These are phyloP conservation scores for Spinibarbus caldwelli DNA, from an alignment of 2,797 vertebrate genomes.

Conservation along the genomic window DNA sequence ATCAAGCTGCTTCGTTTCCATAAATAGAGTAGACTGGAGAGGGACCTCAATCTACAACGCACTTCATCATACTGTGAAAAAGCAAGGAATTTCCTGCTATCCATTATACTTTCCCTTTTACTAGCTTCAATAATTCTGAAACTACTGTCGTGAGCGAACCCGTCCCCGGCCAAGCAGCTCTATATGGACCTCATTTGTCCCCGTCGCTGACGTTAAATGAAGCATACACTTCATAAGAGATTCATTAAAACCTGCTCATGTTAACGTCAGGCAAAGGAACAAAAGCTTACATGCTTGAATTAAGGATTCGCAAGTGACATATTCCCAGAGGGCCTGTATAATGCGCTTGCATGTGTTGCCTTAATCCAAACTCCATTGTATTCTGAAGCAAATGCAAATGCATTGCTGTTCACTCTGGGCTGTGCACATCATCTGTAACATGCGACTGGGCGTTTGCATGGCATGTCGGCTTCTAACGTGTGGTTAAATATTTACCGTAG, in stretches of 20 bases:
- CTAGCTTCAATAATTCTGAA: slow-evolving; percentile 21
- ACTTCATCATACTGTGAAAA: neutral
- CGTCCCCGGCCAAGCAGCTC: neutral
- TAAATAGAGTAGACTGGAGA: slow-evolving; percentile 8
- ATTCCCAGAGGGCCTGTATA: slow-evolving; percentile 18
- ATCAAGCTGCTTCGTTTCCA: neutral
- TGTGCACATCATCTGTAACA: slow-evolving; percentile 45
- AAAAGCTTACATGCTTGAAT: slow-evolving; percentile 40
- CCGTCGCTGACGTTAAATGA: neutral
- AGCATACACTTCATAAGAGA: slow-evolving; percentile 19
- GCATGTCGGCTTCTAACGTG: slow-evolving; percentile 26
- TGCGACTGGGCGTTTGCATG: slow-evolving; percentile 6
- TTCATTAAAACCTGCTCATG: slow-evolving; percentile 38
- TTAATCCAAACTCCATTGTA: slow-evolving; percentile 18
- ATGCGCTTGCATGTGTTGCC: slow-evolving; percentile 21
- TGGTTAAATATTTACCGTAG: slow-evolving; percentile 59
- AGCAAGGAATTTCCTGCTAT: slow-evolving; percentile 10
- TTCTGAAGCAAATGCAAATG: slow-evolving; percentile 20
- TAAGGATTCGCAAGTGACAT: slow-evolving; percentile 46
- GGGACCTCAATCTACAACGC: neutral
- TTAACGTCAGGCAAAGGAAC: slow-evolving; percentile 26
- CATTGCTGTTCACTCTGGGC: slow-evolving; percentile 15
- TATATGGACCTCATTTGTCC: slow-evolving; percentile 23
- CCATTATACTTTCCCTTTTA: neutral
- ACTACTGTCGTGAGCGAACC: neutral